Evolutionary conservation across 37 sponge, comb jelly and placozoan genomes (phyloP).

Genomic region (Chondrosia reniformis): DNA sequence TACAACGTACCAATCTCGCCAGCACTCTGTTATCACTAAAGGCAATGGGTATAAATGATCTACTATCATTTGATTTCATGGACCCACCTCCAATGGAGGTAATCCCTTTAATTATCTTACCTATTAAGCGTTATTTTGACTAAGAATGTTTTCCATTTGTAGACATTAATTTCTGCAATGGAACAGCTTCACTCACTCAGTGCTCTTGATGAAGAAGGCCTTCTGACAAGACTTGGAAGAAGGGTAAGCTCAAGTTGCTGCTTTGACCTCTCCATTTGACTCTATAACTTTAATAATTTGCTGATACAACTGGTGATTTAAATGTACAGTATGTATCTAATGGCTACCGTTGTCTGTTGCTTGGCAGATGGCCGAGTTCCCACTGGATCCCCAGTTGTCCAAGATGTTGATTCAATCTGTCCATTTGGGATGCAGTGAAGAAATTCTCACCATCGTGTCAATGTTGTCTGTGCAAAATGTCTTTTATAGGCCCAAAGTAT

Average conservation of each 20-base stretch:
- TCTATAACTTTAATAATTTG: no score
- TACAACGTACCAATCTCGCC: constrained; percentile 95
- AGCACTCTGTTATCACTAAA: constrained; percentile 88
- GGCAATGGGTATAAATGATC: constrained; percentile 97
- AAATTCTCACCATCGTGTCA: constrained; percentile 92
- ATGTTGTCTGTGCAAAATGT: constrained; percentile 98
- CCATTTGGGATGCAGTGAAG: constrained; percentile 95
- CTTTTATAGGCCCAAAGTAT: constrained; percentile 94
- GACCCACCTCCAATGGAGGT: constrained; percentile 97
- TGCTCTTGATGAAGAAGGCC: constrained; percentile 92
- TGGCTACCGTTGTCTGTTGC: no score
- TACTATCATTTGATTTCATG: constrained; percentile 98
- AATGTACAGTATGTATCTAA: no score
- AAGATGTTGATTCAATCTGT: constrained; percentile 96
- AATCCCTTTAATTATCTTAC: no score
- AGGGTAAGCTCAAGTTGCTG: constrained; percentile 13
- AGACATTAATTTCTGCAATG: constrained; percentile 92
- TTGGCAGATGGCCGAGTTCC: constrained; percentile 97
- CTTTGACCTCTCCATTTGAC: background rate
- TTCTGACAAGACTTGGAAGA: constrained; percentile 89
- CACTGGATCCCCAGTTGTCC: constrained; percentile 91
- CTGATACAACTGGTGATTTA: no score
- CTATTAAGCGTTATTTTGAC: background rate
- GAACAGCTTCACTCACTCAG: constrained; percentile 95
- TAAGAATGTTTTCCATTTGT: background rate